Base-by-base conservation (phyloP, 2,797 vertebrate genomes). In the Aselliscus stoliczkanus region DNA sequence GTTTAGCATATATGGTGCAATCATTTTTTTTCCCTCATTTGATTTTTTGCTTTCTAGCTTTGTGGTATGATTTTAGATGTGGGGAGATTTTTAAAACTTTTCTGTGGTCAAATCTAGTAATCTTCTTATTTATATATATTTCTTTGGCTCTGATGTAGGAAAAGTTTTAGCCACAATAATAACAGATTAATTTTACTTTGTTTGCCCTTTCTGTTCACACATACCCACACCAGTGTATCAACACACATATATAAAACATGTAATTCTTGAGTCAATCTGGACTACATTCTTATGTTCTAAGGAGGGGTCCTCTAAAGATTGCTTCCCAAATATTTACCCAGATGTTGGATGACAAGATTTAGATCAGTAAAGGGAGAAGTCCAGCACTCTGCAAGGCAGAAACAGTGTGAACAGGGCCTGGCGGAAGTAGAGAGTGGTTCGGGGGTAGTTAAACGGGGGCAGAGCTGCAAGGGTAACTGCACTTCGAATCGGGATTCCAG, bases 41-140 rank as follows among this genome's bases (percentile, higher is more conserved):
- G 54, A 88, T 88, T 91, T 92, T 93, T 93, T 92, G 39, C 75
- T 88, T 96, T 83, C 31, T 42, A 76, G 31, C 29, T 89, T 92
- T 93, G 37, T 75, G 23, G 21, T 82, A 2, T 77, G 18, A 42
- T 88, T 95, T 83, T 60, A 94, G 52, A 93, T 37, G 17, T n/a
- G 93, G 39, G 20, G 17, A 79, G 10, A 54, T 37, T 54, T 62
- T 65, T 27, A 58, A 20, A 4, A 20, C 4, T 82, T 94, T 87
- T 76, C 25, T 83, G 70, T 89, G 34, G 39, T 69, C 81, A 95
- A 52, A 90, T 92, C 31, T 85, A 86, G 62, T 47, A 72, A 88
- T 93, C 25, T 89, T 86, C 95, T 84, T 88, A 94, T 76, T 73
- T 87, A 67, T 60, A 60, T 60, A 25, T 87, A 88, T 93, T 93